phyloP scores from a whole-genome alignment of 2,113 vertebrate species.

The Notarius lentiginosus region DNA sequence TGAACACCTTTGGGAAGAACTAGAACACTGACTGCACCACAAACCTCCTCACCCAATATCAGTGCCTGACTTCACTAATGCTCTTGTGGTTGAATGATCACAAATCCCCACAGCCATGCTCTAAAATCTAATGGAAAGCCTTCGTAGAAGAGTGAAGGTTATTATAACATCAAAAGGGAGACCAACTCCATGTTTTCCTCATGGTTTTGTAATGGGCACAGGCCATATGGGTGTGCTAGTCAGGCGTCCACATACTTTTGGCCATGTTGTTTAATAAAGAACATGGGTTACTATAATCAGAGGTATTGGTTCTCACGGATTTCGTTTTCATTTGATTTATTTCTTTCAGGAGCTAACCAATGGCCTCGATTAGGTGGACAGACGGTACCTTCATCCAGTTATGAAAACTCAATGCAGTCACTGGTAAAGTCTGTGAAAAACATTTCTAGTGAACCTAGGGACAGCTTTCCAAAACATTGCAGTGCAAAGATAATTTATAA shows the following conservation, averaged over 20 bases:
- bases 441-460: neutral
- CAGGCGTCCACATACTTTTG: neutral
- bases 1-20: no score
- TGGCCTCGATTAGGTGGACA: conserved; percentile 66
- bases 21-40: neutral
- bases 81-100: neutral
- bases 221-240: neutral
- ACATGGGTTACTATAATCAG: neutral
- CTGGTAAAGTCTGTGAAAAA: conserved; percentile 62
- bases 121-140: neutral
- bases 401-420: conserved; percentile 70
- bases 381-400: conserved; percentile 63
- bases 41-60: neutral
- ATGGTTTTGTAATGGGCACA: neutral
- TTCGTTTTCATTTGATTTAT: neutral
- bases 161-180: neutral
- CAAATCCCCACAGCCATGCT: neutral
- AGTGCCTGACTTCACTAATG: neutral
- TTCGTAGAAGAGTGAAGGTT: neutral
- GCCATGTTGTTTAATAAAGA: neutral
- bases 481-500: neutral
- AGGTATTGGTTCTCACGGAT: neutral
- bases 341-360: conserved; percentile 60
- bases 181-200: neutral
- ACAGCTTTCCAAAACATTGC: neutral